A percentile compares a stretch with the other conserved stretches of the same genome.
These are phyloP conservation scores for Oriolus oriolus DNA, from an alignment of 2,113 vertebrate genomes.

Conservation along the genomic window DNA sequence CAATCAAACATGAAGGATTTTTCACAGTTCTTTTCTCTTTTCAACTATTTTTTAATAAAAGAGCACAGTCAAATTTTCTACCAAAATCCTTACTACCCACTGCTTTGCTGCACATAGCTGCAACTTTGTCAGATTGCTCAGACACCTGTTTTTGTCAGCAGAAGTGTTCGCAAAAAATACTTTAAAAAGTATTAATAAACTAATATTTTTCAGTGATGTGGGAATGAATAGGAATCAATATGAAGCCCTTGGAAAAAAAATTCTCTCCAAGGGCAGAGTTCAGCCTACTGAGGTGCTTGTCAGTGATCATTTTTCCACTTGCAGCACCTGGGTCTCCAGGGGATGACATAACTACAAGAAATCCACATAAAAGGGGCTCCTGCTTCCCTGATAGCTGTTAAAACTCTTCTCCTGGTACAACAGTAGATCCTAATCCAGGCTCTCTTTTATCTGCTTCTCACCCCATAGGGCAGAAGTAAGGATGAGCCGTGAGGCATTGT, in stretches of 20 bases:
- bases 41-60: not conserved
- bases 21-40: not conserved
- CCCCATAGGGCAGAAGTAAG: not conserved
- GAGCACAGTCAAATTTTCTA: not conserved
- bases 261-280: not conserved
- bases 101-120: not conserved
- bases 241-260: not conserved
- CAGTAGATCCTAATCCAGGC: not conserved
- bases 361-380: not conserved
- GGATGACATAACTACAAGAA: not conserved
- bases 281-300: not conserved
- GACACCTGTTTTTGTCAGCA: not conserved
- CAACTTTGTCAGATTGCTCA: not conserved
- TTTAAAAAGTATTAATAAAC: not conserved
- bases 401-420: not conserved
- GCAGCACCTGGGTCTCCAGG: not conserved
- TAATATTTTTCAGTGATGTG: not conserved
- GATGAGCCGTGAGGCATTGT: not conserved
- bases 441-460: not conserved
- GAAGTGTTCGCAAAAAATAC: not conserved
- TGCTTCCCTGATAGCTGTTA: not conserved
- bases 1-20: not conserved
- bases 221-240: not conserved
- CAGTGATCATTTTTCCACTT: not conserved
- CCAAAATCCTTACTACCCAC: fast-evolving